phyloP scores from a whole-genome alignment of 2,797 vertebrate species.

The Melanotaenia boesemani region DNA sequence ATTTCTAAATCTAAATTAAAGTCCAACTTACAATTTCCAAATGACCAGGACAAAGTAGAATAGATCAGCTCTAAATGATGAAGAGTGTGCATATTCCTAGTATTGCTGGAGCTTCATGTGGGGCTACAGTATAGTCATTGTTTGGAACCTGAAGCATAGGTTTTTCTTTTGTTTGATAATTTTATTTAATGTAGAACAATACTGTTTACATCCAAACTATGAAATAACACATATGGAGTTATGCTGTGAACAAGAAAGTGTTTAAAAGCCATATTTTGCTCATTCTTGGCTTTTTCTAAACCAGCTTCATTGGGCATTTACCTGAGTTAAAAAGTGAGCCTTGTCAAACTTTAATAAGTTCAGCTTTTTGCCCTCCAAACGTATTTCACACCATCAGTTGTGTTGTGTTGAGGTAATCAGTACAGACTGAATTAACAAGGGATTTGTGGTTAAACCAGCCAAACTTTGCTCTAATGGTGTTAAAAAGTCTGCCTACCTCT shows the following conservation, averaged over 20 bases:
- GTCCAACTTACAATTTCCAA: not conserved
- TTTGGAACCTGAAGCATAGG: not conserved
- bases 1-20: too few species aligned
- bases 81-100: not conserved
- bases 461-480: not conserved
- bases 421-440: not conserved
- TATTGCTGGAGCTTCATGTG: not conserved
- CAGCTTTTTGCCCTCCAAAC: not conserved
- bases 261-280: not conserved
- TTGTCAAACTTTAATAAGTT: too few species aligned
- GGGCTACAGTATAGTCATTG: not conserved
- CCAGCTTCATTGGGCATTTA: too few species aligned
- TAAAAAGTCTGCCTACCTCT: conserved; percentile 68
- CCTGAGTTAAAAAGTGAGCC: too few species aligned
- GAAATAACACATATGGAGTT: not conserved
- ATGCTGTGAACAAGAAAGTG: not conserved
- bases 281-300: not conserved
- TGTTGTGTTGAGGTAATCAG: not conserved
- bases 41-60: not conserved
- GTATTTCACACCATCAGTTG: not conserved
- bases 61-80: not conserved
- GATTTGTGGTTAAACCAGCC: not conserved
- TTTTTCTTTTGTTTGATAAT: not conserved
- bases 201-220: not conserved
- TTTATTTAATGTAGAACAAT: not conserved